Conservation (phyloP, 1,140 invertebrate species). For the Apolygus lucorum region DNA sequence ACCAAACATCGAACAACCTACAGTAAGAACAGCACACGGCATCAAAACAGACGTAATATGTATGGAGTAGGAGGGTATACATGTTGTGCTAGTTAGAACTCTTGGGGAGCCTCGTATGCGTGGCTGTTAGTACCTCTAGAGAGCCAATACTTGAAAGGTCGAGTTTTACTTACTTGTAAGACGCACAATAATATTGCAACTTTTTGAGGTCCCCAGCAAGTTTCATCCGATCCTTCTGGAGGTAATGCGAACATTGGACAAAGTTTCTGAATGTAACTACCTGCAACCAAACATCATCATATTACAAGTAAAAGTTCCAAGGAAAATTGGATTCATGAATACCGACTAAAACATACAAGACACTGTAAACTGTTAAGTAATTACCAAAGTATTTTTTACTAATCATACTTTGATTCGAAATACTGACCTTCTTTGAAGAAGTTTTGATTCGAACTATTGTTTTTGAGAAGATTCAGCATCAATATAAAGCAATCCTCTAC, state of each 20-base stretch:
- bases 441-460: constrained; percentile 96
- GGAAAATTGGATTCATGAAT: neutral
- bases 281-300: too few species aligned
- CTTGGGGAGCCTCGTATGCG: too few species aligned
- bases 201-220: constrained; percentile 87
- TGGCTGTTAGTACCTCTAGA: too few species aligned
- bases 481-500: constrained; percentile 96
- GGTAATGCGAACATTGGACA: constrained; percentile 75
- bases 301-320: too few species aligned
- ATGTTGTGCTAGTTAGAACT: too few species aligned
- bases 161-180: constrained; percentile 52
- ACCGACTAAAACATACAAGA: neutral
- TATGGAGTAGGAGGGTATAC: too few species aligned
- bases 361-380: neutral
- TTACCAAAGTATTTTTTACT: neutral
- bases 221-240: constrained; percentile 57
- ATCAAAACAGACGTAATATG: neutral
- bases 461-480: constrained; percentile 86
- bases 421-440: constrained; percentile 88
- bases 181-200: constrained; percentile 88
- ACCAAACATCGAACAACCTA: constrained; percentile 77
- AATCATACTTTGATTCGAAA: neutral
- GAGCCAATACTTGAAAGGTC: neutral
- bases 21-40: constrained; percentile 29
- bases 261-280: constrained; percentile 82